Percentiles rank a stretch among this genome's conserved stretches.
Conservation (phyloP, 2,888 invertebrate species). For the Caenorhabditis sp. region DNA sequence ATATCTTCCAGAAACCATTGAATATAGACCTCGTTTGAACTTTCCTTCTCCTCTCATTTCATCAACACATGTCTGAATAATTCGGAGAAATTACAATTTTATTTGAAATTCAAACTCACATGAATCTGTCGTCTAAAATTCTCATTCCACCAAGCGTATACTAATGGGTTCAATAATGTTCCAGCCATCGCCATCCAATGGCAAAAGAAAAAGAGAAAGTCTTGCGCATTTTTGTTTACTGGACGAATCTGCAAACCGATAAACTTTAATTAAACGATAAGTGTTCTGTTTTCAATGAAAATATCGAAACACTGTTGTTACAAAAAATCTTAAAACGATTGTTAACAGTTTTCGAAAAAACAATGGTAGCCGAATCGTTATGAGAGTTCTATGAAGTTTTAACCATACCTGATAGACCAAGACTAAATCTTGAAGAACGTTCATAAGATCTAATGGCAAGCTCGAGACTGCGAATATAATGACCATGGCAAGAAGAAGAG, state of each 20-base stretch:
- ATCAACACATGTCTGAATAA: slow-evolving; percentile 26
- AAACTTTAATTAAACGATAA: not conserved
- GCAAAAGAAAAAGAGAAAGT: slow-evolving; percentile 81
- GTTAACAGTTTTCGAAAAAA: no score
- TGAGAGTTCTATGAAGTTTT: no score
- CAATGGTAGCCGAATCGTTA: no score
- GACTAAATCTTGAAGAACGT: slow-evolving; percentile 57
- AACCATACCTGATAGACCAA: slow-evolving; percentile 49
- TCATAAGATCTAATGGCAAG: slow-evolving; percentile 57
- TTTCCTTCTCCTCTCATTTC: slow-evolving; percentile 38
- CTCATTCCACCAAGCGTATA: slow-evolving; percentile 62
- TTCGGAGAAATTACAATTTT: not conserved
- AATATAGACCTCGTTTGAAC: slow-evolving; percentile 36
- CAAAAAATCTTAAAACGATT: no score
- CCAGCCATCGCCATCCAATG: slow-evolving; percentile 91
- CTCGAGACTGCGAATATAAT: slow-evolving; percentile 91
- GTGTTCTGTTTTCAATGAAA: not conserved
- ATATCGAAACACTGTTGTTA: no score
- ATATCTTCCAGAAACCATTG: slow-evolving; percentile 36
- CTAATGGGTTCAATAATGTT: slow-evolving; percentile 86
- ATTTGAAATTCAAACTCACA: slow-evolving; percentile 16
- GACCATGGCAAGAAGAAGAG: slow-evolving; percentile 95
- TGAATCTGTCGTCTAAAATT: slow-evolving; percentile 56
- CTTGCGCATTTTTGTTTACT: slow-evolving; percentile 28
- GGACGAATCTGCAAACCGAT: slow-evolving; percentile 25